Conservation (phyloP, 2,888 invertebrate genomes). For the Leptothorax acervorum region DNA sequence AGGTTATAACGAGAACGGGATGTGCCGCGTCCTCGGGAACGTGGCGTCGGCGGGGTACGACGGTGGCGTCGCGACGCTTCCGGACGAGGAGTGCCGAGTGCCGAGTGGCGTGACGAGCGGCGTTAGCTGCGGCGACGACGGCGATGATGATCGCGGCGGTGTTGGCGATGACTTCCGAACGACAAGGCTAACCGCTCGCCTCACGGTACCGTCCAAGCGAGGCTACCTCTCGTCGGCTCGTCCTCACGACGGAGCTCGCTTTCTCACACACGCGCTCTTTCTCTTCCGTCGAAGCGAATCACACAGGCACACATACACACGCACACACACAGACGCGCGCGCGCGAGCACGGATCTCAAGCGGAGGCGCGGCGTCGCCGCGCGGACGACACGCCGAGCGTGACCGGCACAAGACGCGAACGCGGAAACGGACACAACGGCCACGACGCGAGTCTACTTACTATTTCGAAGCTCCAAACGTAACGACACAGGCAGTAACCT, state of each 20-base stretch:
- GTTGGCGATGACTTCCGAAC: background rate
- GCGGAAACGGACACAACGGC: no score
- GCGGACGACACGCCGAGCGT: constrained; percentile 15
- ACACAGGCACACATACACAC: background rate
- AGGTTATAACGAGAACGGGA: constrained; percentile 75
- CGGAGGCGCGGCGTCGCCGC: constrained; percentile 19
- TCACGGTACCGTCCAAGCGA: background rate
- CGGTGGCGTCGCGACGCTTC: constrained; percentile 4
- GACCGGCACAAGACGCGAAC: constrained; percentile 36
- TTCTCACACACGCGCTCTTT: background rate
- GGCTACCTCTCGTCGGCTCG: background rate
- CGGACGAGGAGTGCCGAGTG: background rate
- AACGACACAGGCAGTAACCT: constrained; percentile 79
- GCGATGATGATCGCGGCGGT: background rate
- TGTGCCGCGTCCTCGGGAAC: background rate
- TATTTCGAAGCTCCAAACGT: constrained; percentile 68
- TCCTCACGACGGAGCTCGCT: no score
- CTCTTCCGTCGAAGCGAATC: background rate
- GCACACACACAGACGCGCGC: background rate
- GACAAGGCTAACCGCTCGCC: background rate
- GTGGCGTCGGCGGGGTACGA: constrained; percentile 10
- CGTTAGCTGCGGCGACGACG: background rate
- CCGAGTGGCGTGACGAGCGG: background rate
- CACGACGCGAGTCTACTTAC: constrained; percentile 77
- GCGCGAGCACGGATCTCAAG: constrained; percentile 8